A percentile compares a stretch with the other conserved stretches of the same genome.
phyloP scores from a whole-genome alignment of 2,888 invertebrate genomes.

The Poecilus cupreus region DNA sequence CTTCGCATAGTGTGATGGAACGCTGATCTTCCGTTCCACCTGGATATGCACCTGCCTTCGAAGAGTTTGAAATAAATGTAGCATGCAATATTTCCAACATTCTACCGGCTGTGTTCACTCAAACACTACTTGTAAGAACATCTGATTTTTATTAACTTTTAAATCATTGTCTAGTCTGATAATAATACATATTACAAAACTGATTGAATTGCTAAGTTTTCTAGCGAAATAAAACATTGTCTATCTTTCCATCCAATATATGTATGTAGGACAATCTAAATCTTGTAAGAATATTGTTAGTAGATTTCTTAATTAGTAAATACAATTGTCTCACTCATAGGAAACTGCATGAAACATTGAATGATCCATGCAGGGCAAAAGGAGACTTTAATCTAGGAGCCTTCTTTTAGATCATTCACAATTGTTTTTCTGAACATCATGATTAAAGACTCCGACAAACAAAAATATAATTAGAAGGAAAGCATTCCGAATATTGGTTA shows the following conservation, averaged over 20 bases:
- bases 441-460: not conserved
- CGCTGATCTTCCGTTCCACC: constrained; percentile 38
- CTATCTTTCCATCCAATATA: too few relatives aligned
- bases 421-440: not conserved
- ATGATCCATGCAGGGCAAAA: constrained; percentile 68
- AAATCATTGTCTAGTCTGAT: too few relatives aligned
- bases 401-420: constrained; percentile 47
- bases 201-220: too few relatives aligned
- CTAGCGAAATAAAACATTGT: too few relatives aligned
- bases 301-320: too few relatives aligned
- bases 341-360: constrained; percentile 67
- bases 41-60: constrained; percentile 15
- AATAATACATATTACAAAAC: too few relatives aligned
- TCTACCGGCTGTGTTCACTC: not conserved
- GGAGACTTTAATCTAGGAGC: constrained; percentile 66
- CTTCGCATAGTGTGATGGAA: constrained; percentile 4
- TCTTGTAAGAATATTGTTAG: too few relatives aligned
- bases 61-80: not conserved
- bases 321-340: constrained; percentile 66
- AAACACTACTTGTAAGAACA: not conserved
- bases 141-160: too few relatives aligned
- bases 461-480: too few relatives aligned
- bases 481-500: too few relatives aligned
- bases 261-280: too few relatives aligned
- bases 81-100: not conserved